phyloP scores from a whole-genome alignment of 2,113 vertebrate genomes.

The Odobenus rosmarus region DNA sequence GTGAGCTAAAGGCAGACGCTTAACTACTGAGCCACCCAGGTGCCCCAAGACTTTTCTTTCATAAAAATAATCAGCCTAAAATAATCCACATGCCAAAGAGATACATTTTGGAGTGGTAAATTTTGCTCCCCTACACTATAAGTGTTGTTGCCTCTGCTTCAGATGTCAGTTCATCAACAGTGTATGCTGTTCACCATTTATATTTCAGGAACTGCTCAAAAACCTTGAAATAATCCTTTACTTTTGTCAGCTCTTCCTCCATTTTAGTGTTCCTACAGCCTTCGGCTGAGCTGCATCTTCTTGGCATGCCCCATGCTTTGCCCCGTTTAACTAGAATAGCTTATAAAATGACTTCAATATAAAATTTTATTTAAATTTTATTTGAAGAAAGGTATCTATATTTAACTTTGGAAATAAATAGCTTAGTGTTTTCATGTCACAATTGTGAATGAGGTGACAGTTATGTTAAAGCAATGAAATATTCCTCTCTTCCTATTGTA shows the following conservation, averaged over 20 bases:
- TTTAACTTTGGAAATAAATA: constrained; percentile 19
- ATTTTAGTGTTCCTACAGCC: not conserved
- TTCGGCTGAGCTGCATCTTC: not conserved
- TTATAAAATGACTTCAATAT: not conserved
- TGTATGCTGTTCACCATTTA: not conserved
- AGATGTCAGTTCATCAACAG: not conserved
- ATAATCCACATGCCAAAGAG: not conserved
- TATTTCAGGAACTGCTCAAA: constrained; percentile 4
- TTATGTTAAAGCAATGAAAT: not conserved
- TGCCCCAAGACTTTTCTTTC: not conserved
- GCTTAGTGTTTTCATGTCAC: not conserved
- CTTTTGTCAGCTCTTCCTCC: not conserved
- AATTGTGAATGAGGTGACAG: not conserved
- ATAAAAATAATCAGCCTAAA: not conserved
- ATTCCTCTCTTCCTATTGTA: not conserved
- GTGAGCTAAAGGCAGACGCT: no score
- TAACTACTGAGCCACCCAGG: no score
- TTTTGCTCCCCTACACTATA: not conserved
- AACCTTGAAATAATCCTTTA: constrained; percentile 41
- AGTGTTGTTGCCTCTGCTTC: not conserved
- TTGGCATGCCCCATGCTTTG: not conserved
- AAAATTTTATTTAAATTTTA: constrained; percentile 35
- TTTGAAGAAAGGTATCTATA: not conserved
- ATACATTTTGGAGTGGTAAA: not conserved
- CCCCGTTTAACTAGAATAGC: not conserved